These are phyloP conservation scores for Balearica regulorum DNA, from an alignment of 2,797 vertebrate species.

Conservation along the genomic window DNA sequence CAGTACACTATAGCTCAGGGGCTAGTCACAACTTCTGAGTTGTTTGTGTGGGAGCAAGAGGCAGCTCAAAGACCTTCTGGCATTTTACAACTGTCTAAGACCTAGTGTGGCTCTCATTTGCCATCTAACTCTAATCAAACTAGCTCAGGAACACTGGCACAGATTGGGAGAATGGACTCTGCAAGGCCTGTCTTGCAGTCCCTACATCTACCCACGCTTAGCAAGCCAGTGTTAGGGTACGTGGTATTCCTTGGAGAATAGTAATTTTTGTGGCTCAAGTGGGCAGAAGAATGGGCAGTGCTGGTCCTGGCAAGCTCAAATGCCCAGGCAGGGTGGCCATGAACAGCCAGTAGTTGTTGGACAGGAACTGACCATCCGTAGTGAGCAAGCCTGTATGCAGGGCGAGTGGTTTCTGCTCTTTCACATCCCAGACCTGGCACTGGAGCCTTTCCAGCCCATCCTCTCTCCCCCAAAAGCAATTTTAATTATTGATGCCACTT, in stretches of 20 bases:
- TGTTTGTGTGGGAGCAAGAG: background rate
- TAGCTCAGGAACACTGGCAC: background rate
- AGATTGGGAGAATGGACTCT: background rate
- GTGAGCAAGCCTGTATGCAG: background rate
- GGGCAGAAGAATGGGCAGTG: background rate
- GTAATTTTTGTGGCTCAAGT: background rate
- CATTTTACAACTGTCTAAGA: background rate
- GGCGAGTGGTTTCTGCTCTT: background rate
- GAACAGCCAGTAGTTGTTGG: background rate
- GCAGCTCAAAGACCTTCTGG: background rate
- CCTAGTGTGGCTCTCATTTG: background rate
- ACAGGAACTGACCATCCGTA: background rate
- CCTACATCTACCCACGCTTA: background rate
- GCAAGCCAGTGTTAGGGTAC: background rate
- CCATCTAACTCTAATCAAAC: background rate
- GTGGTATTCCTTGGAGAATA: background rate
- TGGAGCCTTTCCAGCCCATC: background rate
- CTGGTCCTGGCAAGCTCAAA: background rate
- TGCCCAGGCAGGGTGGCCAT: background rate
- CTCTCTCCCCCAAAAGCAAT: background rate
- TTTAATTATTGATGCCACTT: slow-evolving; percentile 50
- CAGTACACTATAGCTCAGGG: background rate
- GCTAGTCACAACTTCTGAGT: background rate
- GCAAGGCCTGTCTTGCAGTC: background rate
- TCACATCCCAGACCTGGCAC: background rate